Conservation (phyloP, 2,888 invertebrate species). For the Carabus problematicus region DNA sequence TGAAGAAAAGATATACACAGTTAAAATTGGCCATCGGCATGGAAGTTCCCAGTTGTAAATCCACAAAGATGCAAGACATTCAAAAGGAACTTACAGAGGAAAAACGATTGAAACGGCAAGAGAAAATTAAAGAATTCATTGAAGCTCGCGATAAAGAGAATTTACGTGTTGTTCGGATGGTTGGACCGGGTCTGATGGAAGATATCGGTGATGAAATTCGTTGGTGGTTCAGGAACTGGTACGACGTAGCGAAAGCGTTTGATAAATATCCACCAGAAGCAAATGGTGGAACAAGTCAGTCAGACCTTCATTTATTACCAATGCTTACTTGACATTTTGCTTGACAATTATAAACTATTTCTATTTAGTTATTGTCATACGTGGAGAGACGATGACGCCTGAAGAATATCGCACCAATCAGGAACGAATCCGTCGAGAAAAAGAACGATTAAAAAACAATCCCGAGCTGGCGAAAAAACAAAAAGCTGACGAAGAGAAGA, state of each 20-base stretch:
- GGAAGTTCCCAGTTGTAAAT: slow-evolving; percentile 63
- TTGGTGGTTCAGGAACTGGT: slow-evolving; percentile 77
- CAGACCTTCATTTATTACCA: background rate
- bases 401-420: slow-evolving; percentile 64
- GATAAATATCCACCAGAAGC: slow-evolving; percentile 76
- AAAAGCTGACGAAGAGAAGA: slow-evolving; percentile 59
- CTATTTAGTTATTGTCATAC: slow-evolving; percentile 62
- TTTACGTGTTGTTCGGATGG: slow-evolving; percentile 60
- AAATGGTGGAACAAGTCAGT: slow-evolving; percentile 68
- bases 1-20: slow-evolving; percentile 57
- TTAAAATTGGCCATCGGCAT: slow-evolving; percentile 64
- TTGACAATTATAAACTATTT: background rate
- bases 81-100: slow-evolving; percentile 61
- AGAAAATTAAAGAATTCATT: slow-evolving; percentile 60
- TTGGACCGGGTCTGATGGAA: slow-evolving; percentile 71
- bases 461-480: slow-evolving; percentile 55
- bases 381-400: slow-evolving; percentile 67
- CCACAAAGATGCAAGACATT: slow-evolving; percentile 60
- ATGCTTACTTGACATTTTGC: background rate
- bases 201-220: slow-evolving; percentile 78
- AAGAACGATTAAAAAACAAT: slow-evolving; percentile 56
- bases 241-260: slow-evolving; percentile 65
- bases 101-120: slow-evolving; percentile 60
- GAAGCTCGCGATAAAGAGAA: slow-evolving; percentile 62
- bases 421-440: slow-evolving; percentile 51